Evolutionary conservation across 1,140 invertebrate genomes (phyloP).

Genomic region (Drosophila takahashii): DNA sequence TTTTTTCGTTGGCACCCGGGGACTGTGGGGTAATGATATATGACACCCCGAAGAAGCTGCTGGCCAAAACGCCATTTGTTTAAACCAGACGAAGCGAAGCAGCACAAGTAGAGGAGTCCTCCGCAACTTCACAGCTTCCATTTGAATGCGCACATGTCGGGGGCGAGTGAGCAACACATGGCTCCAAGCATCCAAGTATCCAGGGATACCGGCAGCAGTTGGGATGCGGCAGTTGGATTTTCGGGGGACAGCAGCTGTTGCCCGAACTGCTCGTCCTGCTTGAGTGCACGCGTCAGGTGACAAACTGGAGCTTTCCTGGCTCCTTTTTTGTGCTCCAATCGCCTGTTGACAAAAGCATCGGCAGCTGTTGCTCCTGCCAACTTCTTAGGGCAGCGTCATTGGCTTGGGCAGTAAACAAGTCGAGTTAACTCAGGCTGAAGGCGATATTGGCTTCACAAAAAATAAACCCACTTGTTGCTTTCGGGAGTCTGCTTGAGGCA

Average conservation of each 20-base stretch:
- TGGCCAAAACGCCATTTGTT: slow-evolving; percentile 75
- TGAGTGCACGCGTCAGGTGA: slow-evolving; percentile 76
- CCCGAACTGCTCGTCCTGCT: slow-evolving; percentile 41
- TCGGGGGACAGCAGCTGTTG: slow-evolving; percentile 64
- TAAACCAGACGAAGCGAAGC: slow-evolving; percentile 52
- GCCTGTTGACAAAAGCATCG: slow-evolving; percentile 49
- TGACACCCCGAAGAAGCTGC: slow-evolving; percentile 73
- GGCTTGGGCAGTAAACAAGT: slow-evolving; percentile 47
- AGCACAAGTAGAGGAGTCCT: slow-evolving; percentile 23
- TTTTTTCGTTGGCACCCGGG: slow-evolving; percentile 10
- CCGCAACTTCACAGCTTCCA: slow-evolving; percentile 71
- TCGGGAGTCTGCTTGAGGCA: neutral
- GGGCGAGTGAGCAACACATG: slow-evolving; percentile 72
- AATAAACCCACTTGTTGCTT: slow-evolving; percentile 9
- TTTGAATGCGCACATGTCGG: slow-evolving; percentile 72
- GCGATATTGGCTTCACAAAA: slow-evolving; percentile 31
- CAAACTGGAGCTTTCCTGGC: slow-evolving; percentile 55
- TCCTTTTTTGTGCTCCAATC: slow-evolving; percentile 22
- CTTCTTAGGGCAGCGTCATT: slow-evolving; percentile 48
- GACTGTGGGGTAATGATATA: slow-evolving; percentile 69
- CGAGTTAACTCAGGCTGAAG: slow-evolving; percentile 53
- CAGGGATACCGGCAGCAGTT: slow-evolving; percentile 7
- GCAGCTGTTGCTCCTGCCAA: slow-evolving; percentile 69
- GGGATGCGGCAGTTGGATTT: neutral
- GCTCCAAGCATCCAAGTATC: slow-evolving; percentile 32